These are phyloP conservation scores for Choloepus hoffmanni DNA, from an alignment of 2,113 vertebrate species.

Conservation along the genomic window DNA sequence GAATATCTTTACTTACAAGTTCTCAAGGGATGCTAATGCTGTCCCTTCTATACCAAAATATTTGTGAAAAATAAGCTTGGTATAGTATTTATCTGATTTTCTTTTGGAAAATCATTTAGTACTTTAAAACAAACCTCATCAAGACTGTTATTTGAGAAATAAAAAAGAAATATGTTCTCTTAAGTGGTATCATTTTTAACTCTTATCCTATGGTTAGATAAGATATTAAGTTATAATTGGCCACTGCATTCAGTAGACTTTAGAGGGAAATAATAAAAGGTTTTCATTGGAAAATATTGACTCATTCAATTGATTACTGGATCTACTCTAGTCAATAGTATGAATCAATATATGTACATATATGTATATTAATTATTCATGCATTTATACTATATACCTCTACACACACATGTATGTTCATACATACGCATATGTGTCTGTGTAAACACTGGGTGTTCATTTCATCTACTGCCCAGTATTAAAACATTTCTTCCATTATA, in stretches of 20 bases:
- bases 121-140: not conserved
- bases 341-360: not conserved
- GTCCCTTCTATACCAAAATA: not conserved
- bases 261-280: not conserved
- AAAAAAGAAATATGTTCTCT: not conserved
- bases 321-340: not conserved
- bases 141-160: constrained; percentile 4
- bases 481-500: not conserved
- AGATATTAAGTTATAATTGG: not conserved
- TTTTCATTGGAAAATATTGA: not conserved
- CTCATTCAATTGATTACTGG: not conserved
- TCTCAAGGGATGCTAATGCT: not conserved
- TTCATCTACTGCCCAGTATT: not conserved
- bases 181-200: not conserved
- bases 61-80: not conserved
- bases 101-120: not conserved
- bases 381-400: too few species aligned
- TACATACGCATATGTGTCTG: not conserved
- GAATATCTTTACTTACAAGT: not conserved
- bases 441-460: not conserved
- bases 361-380: not conserved
- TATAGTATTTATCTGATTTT: not conserved
- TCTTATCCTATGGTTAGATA: not conserved
- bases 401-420: not conserved
- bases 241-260: not conserved